Base-by-base conservation (phyloP, 2,113 vertebrate species). In the Nerophis ophidion region DNA sequence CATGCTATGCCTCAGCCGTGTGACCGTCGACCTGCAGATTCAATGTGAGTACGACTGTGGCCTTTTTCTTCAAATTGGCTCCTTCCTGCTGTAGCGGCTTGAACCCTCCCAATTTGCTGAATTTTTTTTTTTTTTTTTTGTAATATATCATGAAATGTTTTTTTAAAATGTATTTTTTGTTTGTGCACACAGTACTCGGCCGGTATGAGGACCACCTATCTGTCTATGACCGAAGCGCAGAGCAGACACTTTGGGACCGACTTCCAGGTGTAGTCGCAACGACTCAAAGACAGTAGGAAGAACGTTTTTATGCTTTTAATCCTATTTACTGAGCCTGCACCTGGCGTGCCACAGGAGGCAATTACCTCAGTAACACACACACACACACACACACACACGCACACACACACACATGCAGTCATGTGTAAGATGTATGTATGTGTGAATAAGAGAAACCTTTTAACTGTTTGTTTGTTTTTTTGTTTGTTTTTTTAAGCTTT, bases 191-290 rank as follows among this genome's bases (percentile, higher is more conserved):
- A 99, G 96, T 99, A 98, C 85, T 93, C 95, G 5, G 94, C 96
- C 76, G 98, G 93, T 89, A 97, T 97, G 97, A 91, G 93, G 76
- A 90, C 92, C 76, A 92, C 94, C 50, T 98, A 98, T 89, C 91
- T 95, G 61, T 91, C 95, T 1, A 93, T 95, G 88, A 92, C 89
- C 15, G 93, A 96, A 4, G 92, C 93, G 68, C 94, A 90, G 65
- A 49, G 87, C 72, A 76, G 91, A 85, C 93, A 84, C 69, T 92
- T 91, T 13, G 76, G 90, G 44, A 89, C 77, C 1, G 89, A 96
- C 65, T 89, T 91, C 86, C 92, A 93, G 7, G 92, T 92, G 63
- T 95, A 92, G 61, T 33, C 8, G 15, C 26, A n/a, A 8, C 5
- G 10, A 55, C n/a, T 3, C 53, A 40, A 38, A 55, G 40, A 44